Evolutionary conservation across 2,888 invertebrate genomes (phyloP), one percentile per base, ranked within the genome.

Genomic region (Hydrotaea diabolus): DNA sequence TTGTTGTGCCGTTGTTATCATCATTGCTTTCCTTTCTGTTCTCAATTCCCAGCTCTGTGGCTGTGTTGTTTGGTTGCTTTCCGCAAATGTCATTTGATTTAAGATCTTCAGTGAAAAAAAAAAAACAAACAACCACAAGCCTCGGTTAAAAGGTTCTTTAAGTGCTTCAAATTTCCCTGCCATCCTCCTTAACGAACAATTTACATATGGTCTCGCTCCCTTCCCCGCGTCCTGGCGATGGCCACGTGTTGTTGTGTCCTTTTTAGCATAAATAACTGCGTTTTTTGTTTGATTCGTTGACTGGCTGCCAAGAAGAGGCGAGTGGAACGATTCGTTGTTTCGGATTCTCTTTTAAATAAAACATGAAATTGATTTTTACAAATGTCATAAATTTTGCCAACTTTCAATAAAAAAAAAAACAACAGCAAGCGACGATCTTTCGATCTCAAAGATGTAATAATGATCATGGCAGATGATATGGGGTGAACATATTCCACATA

Each of bases 41-140:
- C 69, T 17, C 57, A 80, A 69, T 75, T 69, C 19, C 74, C 75
- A 46, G 72, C 73, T 73, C 59, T n/a, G n/a, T n/a, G 39, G 49
- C 7, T 31, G 3, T 31, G 31, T 31, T 31, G 3, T 31, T 31
- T 31, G 71, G 77, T 62, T 74, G 77, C 36, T 77, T 81, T 75
- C 78, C 80, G 77, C 85, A 85, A 82, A 85, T 85, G 85, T 85
- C 85, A 85, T 85, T 85, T 82, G 82, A 85, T 85, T 85, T 82
- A 85, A 85, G 85, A 85, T 85, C 82, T 80, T 75, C 62, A 80
- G 73, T 57, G 85, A 82, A 82, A 85, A 85, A 74, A 73, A 31
- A 4, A 31, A 31, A 31, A 31, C 31, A 31, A 31, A 2, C 2
- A 64, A 26, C 43, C 5, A 69, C 31, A 69, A 69, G 17, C 23